Evolutionary conservation across 2,888 invertebrate species (phyloP).

Genomic region (Rotaria macrura): DNA sequence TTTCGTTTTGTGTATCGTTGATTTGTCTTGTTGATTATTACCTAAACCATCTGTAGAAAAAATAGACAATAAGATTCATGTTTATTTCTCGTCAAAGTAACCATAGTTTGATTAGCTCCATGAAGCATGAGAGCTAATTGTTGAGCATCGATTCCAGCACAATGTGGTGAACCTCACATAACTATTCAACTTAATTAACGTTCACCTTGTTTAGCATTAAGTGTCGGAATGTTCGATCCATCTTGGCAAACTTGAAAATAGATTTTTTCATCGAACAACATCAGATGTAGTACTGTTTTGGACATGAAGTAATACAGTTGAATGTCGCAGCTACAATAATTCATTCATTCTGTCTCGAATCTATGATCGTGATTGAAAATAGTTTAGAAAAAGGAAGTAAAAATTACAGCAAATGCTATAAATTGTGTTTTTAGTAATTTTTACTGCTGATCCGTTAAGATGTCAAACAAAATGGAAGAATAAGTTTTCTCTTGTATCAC

Average conservation of each 20-base stretch:
- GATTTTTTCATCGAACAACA: conserved; percentile 73
- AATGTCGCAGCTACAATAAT: neutral
- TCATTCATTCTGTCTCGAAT: neutral
- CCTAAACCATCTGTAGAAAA: neutral
- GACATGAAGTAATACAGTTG: conserved; percentile 70
- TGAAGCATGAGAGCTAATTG: neutral
- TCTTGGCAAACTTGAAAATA: conserved; percentile 62
- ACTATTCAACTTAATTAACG: conserved; percentile 82
- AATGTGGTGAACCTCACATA: conserved; percentile 86
- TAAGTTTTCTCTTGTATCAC: neutral
- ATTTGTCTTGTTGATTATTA: neutral
- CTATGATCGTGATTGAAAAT: neutral
- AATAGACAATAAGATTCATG: too few relatives aligned
- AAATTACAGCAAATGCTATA: neutral
- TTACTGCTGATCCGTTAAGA: too few relatives aligned
- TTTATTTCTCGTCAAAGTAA: too few relatives aligned
- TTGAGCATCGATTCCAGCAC: conserved; percentile 36
- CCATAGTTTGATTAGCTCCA: neutral
- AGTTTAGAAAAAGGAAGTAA: neutral
- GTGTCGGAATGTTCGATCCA: conserved; percentile 23
- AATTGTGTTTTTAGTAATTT: too few relatives aligned
- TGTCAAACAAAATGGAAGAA: neutral
- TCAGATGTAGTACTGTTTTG: conserved; percentile 74
- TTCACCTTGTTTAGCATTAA: conserved; percentile 53
- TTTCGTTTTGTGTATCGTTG: neutral